Evolutionary conservation across 1,140 invertebrate species (phyloP), one percentile per base, ranked within the genome.

Genomic region (Rhagoletis zephyria): DNA sequence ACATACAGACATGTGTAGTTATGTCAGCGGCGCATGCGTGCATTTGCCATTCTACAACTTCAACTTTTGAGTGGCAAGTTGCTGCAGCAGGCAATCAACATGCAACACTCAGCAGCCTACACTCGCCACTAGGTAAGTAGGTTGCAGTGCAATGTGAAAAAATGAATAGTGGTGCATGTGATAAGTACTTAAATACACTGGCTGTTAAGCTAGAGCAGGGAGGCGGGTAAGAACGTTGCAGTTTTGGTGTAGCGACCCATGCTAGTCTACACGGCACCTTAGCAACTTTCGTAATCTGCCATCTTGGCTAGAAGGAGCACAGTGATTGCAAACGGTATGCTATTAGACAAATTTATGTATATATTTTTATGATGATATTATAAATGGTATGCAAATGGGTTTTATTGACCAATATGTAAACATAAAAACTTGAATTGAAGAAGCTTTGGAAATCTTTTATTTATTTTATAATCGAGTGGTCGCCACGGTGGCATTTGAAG

Each of bases 101-200:
- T 74, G 70, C 70, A 74, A 74, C 45, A 51, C 48, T 74, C n/a
- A 74, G 30, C 48, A 81, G 48, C 74, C 74, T 81, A 81, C 74
- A 81, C 74, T 81, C 74, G 74, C 74, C 74, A 81, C 74, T 81
- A 81, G 74, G 74, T 81, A 81, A 81, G 74, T 81, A 81, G 74
- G 74, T 81, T 81, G 74, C 64, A 67, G 6, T 67, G 64, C 30
- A 67, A 67, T 19, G 4, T 6, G n/a, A 67, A 67, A 6, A 67
- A 30, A 67, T 3, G 40, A 67, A 67, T 7, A 40, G 30, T 63
- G 12, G 10, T 74, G 42, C 19, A 81, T 81, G 70, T 19, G 70
- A 77, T 45, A 77, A 77, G 70, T 77, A n/a, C 70, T 30, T 51
- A 81, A 10, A 19, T 81, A 56, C 48, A 70, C 9, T 70, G 4